Evolutionary conservation across 2,113 vertebrate species (phyloP), one percentile per base, ranked within the genome.

Genomic region (Uropsilus gracilis): DNA sequence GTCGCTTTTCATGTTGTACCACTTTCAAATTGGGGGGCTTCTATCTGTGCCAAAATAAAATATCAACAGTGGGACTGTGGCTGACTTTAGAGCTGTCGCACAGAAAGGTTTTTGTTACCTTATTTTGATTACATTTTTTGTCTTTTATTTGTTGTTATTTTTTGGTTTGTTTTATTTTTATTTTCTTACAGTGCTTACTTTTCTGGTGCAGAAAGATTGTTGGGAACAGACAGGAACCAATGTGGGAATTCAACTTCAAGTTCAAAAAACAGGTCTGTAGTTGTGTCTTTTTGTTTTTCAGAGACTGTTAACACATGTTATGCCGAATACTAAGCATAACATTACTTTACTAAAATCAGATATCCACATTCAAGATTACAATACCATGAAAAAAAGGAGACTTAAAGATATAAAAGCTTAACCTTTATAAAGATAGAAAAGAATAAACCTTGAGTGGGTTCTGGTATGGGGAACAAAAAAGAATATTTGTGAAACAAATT

Each of bases 241-340:
- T 99, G 98, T 99, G 99, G 99, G 99, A 99, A 97, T 99, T 99
- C 98, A 99, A 99, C 98, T 99, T 99, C 98, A 99, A 99, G 97
- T 99, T 99, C 97, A 97, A 98, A 95, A 99, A 99, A 94, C 99
- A 99, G 99, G 99, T 99, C 98, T 96, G 97, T 94, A 66, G 32
- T 57, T 46, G 68, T 75, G 26, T 68, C 57, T 77, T 87, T 10
- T 78, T 86, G 30, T 55, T 73, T 94, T 88, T 85, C 22, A 95
- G 17, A 13, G 55, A 63, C 4, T 12, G 81, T 91, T 72, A 14
- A 68, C 57, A 71, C 42, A 75, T 82, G 90, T 78, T 32, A n/a
- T n/a, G n/a, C n/a, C n/a, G n/a, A n/a, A n/a, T n/a, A 61, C 16
- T 37, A 37, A 46, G 37, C 22, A 42, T 95, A 76, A 73, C 53